Conservation (phyloP, 1,140 invertebrate genomes). For the Leucophenga varia region DNA sequence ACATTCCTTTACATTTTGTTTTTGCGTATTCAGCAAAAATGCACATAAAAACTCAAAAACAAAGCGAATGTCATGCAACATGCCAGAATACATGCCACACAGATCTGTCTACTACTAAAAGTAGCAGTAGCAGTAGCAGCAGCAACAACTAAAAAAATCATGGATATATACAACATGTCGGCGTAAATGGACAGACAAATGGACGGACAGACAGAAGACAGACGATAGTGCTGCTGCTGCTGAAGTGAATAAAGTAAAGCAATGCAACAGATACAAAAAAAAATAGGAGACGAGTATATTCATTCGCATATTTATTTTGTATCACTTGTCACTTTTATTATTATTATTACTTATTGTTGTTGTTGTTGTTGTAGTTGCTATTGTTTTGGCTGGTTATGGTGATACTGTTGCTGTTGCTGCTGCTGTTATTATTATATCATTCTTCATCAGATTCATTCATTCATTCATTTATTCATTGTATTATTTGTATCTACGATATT, state of each 20-base stretch:
- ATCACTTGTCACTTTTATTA: constrained; percentile 52
- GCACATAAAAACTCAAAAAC: too few relatives aligned
- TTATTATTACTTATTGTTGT: constrained; percentile 23
- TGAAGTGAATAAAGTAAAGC: constrained; percentile 4
- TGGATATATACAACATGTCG: too few relatives aligned
- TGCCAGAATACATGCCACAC: too few relatives aligned
- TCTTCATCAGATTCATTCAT: constrained; percentile 48
- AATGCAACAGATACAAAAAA: constrained; percentile 11
- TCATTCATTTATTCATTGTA: constrained; percentile 29
- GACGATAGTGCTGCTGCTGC: background rate
- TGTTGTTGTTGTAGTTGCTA: background rate
- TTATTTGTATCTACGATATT: constrained; percentile 36
- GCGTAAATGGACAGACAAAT: too few relatives aligned
- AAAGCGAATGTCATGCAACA: too few relatives aligned
- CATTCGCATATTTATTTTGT: constrained; percentile 53
- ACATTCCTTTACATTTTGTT: too few relatives aligned
- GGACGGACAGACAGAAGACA: too few relatives aligned
- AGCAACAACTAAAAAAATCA: too few relatives aligned
- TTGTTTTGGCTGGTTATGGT: too few relatives aligned
- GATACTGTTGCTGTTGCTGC: constrained; percentile 15
- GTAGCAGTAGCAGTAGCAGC: too few relatives aligned
- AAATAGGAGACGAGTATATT: background rate
- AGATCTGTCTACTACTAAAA: too few relatives aligned
- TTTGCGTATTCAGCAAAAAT: too few relatives aligned
- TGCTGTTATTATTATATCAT: constrained; percentile 44